Conservation (phyloP, 2,797 vertebrate species). For the Ctenopoma kingsleyae region DNA sequence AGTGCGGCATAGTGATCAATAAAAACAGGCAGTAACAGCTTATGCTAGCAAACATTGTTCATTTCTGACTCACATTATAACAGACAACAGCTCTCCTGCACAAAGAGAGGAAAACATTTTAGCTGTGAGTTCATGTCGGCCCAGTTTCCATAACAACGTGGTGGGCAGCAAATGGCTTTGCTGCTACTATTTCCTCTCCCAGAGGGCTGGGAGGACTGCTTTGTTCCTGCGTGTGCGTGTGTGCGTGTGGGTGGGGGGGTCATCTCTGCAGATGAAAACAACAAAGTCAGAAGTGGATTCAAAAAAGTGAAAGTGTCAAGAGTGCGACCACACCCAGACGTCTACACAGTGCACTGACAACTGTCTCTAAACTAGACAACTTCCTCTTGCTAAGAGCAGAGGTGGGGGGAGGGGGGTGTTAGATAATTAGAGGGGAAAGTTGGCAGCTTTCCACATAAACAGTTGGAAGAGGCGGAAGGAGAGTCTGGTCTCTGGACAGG, state of each 20-base stretch:
- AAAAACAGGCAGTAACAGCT: slow-evolving; percentile 13
- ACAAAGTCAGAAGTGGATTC: slow-evolving; percentile 31
- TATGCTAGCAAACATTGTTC: slow-evolving; percentile 27
- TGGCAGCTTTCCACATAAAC: slow-evolving; percentile 59
- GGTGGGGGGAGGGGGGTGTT: background rate
- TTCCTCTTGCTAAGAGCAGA: slow-evolving; percentile 4
- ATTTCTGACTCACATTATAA: slow-evolving; percentile 34
- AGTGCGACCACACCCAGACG: slow-evolving; percentile 37
- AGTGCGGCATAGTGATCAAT: slow-evolving; percentile 53
- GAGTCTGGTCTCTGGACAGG: slow-evolving; percentile 53
- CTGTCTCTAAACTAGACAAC: slow-evolving; percentile 27
- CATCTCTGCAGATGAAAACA: slow-evolving; percentile 20
- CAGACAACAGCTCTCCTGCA: slow-evolving; percentile 55
- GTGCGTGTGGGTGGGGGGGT: slow-evolving; percentile 18
- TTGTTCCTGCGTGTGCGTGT: slow-evolving; percentile 20
- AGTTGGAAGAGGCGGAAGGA: slow-evolving; percentile 47
- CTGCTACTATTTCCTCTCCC: slow-evolving; percentile 57
- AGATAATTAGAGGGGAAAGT: slow-evolving; percentile 62
- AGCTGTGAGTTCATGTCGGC: slow-evolving; percentile 48
- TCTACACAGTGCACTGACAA: background rate
- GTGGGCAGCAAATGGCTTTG: slow-evolving; percentile 60
- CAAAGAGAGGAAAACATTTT: slow-evolving; percentile 55
- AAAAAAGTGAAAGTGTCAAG: slow-evolving; percentile 26
- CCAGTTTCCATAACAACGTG: slow-evolving; percentile 85
- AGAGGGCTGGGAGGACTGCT: slow-evolving; percentile 13